Percentiles rank a stretch among this genome's conserved stretches.
These are phyloP conservation scores for Zenarchopterus dispar DNA, from an alignment of 2,797 vertebrate genomes.

Conservation along the genomic window DNA sequence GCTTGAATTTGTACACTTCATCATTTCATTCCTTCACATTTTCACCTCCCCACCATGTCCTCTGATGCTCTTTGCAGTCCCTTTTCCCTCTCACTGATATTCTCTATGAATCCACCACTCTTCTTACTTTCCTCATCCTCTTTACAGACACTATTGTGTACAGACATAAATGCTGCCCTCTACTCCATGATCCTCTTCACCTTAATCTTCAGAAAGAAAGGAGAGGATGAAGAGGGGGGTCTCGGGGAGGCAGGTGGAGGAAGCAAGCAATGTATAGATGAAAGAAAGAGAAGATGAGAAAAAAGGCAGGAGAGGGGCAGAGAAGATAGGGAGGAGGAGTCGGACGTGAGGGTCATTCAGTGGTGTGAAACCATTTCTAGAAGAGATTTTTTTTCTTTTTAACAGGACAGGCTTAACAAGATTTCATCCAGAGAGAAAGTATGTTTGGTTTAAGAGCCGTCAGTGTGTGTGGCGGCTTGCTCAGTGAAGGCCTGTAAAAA, in stretches of 20 bases:
- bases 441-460: constrained; percentile 13
- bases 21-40: neutral
- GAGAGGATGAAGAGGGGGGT: constrained; percentile 22
- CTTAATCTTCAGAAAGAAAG: constrained; percentile 63
- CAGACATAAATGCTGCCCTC: constrained; percentile 23
- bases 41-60: constrained; percentile 11
- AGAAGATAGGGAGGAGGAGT: constrained; percentile 28
- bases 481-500: constrained; percentile 36
- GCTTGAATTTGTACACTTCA: too few relatives aligned
- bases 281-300: constrained; percentile 42
- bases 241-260: constrained; percentile 5
- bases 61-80: constrained; percentile 1
- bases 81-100: constrained; percentile 26
- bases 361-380: constrained; percentile 31
- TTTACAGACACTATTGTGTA: constrained; percentile 33
- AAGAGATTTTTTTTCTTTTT: constrained; percentile 18
- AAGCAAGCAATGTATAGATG: constrained; percentile 41
- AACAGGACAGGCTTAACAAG: constrained; percentile 46
- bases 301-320: constrained; percentile 13
- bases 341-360: constrained; percentile 33
- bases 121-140: constrained; percentile 3
- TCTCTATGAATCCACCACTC: constrained; percentile 14
- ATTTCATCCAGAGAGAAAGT: constrained; percentile 28
- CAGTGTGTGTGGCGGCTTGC: constrained; percentile 10
- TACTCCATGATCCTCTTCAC: constrained; percentile 40